Base-by-base conservation (phyloP, 2,113 vertebrate genomes). In the Probosciger aterrimus region DNA sequence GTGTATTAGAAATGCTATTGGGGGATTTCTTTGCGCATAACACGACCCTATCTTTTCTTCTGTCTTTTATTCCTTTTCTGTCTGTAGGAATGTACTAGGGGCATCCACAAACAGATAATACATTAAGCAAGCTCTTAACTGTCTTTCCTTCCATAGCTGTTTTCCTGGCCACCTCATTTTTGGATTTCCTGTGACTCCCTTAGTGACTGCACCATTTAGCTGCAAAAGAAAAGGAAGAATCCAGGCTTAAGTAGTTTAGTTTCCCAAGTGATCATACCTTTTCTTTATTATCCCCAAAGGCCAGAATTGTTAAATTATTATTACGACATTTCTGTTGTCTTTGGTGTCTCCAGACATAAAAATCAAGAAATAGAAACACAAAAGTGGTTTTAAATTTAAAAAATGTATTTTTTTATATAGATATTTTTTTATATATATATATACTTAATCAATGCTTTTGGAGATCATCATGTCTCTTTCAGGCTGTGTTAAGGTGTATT, bases 401-500 rank as follows among this genome's bases (percentile, higher is more conserved):
- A 49, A 47, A 24, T 11, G 7, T 6, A 14, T 9, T 24, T 24
- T 30, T 7, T 10, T 33, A 15, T 59, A 22, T 57, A 14, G n/a
- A 9, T 59, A 6, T 44, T 14, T 43, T 6, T 43, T 18, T 44
- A 7, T 59, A 9, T n/a, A 13, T 59, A 23, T 59, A 23, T n/a
- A 24, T 59, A 59, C 22, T 59, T 24, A 59, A 64, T 16, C 9
- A 18, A 8, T 63, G 2, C 20, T 63, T n/a, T 19, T 47, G 35
- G 57, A 27, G 39, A 30, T 7, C 3, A 10, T 53, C 7, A 0
- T 47, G 27, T 46, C 39, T n/a, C 62, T 41, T 39, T 12, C 24
- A 30, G 31, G 55, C 49, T 27, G 0, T 0, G 1, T 22, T 33
- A 18, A 83, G 86, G 4, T 7, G 1, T 35, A 30, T 6, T 65